Evolutionary conservation across 2,113 vertebrate genomes (phyloP).

Genomic region (Pachypanchax playfairii): DNA sequence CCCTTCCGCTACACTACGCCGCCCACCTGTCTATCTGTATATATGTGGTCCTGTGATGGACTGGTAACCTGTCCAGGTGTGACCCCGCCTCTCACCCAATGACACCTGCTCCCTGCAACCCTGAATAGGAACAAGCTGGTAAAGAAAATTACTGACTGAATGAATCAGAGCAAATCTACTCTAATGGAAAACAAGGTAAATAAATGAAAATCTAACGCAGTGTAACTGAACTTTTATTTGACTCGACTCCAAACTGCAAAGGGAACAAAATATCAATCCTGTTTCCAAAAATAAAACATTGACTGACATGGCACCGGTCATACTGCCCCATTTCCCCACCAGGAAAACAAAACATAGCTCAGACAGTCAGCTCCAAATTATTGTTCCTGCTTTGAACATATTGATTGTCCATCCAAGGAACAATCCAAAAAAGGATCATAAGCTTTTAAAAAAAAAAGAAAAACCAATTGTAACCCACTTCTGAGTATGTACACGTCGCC

Average conservation of each 20-base stretch:
- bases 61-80: too few relatives aligned
- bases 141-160: too few relatives aligned
- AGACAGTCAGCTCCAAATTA: slow-evolving; percentile 35
- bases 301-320: slow-evolving; percentile 54
- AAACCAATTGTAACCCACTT: too few relatives aligned
- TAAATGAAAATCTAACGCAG: neutral
- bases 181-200: neutral
- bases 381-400: slow-evolving; percentile 42
- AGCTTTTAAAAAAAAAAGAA: slow-evolving; percentile 48
- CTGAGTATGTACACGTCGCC: too few relatives aligned
- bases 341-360: slow-evolving; percentile 31
- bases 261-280: slow-evolving; percentile 8
- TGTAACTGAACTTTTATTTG: neutral
- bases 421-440: slow-evolving; percentile 36
- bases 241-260: neutral
- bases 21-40: too few relatives aligned
- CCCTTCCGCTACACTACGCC: too few relatives aligned
- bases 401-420: slow-evolving; percentile 38
- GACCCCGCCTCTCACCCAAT: too few relatives aligned
- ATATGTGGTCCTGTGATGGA: too few relatives aligned
- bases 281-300: slow-evolving; percentile 32
- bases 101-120: too few relatives aligned
- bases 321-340: slow-evolving; percentile 19
- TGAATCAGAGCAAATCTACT: too few relatives aligned
- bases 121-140: too few relatives aligned